phyloP scores from a whole-genome alignment of 2,113 vertebrate genomes.

The Indri indri region DNA sequence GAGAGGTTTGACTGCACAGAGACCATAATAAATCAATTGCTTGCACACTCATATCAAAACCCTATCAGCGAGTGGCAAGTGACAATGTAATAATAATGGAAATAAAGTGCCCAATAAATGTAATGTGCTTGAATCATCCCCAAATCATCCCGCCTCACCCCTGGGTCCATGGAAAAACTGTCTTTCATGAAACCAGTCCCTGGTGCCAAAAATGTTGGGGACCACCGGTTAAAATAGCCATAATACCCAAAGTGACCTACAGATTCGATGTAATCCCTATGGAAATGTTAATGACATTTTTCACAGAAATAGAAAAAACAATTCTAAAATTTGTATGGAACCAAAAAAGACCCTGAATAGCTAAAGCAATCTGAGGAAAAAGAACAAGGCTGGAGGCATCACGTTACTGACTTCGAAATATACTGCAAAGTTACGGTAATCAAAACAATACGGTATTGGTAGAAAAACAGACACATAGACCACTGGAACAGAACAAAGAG shows the following conservation, averaged over 20 bases:
- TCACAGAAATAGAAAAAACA: background rate
- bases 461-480: background rate
- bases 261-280: background rate
- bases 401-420: background rate
- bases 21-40: too few species aligned
- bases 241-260: background rate
- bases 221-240: too few species aligned
- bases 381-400: background rate
- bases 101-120: too few species aligned
- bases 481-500: background rate
- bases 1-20: too few species aligned
- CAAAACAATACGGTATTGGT: background rate
- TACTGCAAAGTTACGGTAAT: background rate
- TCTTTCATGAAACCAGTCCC: too few species aligned
- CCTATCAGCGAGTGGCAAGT: too few species aligned
- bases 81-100: too few species aligned
- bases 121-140: too few species aligned
- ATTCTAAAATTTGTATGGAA: background rate
- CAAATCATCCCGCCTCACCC: too few species aligned
- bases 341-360: background rate
- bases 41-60: too few species aligned
- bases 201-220: too few species aligned
- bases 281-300: background rate
- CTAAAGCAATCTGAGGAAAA: background rate
- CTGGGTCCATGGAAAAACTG: too few species aligned